Evolutionary conservation across 2,113 vertebrate species (phyloP).

Genomic region (Pygoscelis adeliae): DNA sequence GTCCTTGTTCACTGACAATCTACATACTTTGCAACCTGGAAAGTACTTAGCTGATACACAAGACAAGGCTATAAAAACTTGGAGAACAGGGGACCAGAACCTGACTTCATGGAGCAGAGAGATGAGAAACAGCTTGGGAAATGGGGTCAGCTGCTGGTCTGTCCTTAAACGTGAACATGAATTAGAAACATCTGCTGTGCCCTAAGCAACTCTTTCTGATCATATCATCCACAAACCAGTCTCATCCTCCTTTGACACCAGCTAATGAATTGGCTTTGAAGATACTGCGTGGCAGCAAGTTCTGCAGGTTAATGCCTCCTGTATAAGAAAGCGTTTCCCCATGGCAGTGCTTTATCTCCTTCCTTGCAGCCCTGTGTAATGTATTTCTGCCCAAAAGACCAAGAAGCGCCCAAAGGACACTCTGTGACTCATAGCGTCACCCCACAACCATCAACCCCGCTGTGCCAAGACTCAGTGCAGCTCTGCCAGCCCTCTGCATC

Average conservation of each 20-base stretch:
- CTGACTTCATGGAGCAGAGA: not conserved
- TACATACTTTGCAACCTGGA: not conserved
- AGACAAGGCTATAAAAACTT: not conserved
- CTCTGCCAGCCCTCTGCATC: not conserved
- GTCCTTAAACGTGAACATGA: not conserved
- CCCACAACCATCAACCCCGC: not conserved
- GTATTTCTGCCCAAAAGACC: not conserved
- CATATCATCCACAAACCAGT: not conserved
- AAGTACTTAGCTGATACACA: not conserved
- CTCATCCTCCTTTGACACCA: not conserved
- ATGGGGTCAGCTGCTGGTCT: not conserved
- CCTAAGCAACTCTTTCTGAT: not conserved
- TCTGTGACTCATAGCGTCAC: fast-evolving
- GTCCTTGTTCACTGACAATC: not conserved
- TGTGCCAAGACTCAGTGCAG: fast-evolving
- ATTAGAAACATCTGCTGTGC: not conserved
- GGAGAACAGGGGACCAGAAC: not conserved
- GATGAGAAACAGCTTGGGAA: not conserved
- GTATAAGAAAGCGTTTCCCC: not conserved
- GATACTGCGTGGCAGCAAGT: not conserved
- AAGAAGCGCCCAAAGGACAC: not conserved
- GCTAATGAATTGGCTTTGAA: slow-evolving; percentile 16
- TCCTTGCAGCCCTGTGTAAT: not conserved
- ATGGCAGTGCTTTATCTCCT: fast-evolving
- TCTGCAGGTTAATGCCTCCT: not conserved